A percentile compares a stretch with the other conserved stretches of the same genome.
These are phyloP conservation scores for Illadopsis cleaveri DNA, from an alignment of 2,113 vertebrate species.

Conservation along the genomic window DNA sequence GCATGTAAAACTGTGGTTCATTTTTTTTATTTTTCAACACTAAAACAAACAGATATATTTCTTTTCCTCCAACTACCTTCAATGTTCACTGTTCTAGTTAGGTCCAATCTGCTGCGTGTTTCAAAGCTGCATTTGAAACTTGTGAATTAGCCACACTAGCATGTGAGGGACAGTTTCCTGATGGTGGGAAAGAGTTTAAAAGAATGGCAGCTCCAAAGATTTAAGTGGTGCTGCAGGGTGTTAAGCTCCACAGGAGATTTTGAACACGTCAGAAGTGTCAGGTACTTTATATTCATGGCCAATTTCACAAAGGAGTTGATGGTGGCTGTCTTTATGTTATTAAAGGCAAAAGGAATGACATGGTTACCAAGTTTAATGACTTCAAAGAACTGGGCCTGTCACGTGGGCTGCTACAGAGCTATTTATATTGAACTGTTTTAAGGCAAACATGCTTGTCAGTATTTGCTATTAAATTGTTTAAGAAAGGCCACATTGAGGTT, in stretches of 20 bases:
- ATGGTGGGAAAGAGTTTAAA: slow-evolving; percentile 24
- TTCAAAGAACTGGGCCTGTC: not conserved
- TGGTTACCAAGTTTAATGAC: not conserved
- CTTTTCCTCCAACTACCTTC: not conserved
- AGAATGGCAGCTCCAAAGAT: slow-evolving; percentile 5
- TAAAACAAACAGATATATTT: not conserved
- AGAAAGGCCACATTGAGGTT: slow-evolving; percentile 7
- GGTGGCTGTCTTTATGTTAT: not conserved
- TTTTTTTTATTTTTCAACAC: not conserved
- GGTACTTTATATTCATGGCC: slow-evolving; percentile 4
- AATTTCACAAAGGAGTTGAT: slow-evolving; percentile 29
- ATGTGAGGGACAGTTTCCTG: not conserved
- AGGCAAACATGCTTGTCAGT: slow-evolving; percentile 22
- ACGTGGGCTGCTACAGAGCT: not conserved
- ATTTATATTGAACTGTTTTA: not conserved
- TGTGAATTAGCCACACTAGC: not conserved
- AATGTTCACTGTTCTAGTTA: not conserved
- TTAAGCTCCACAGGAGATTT: not conserved
- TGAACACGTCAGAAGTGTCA: slow-evolving; percentile 40
- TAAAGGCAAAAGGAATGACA: not conserved
- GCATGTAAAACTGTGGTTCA: not conserved
- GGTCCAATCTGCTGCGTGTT: not conserved
- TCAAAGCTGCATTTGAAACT: slow-evolving; percentile 1
- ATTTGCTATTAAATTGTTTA: slow-evolving; percentile 28
- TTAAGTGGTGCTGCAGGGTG: not conserved